Conservation (phyloP, 2,888 invertebrate species). For the Celastrina argiolus region DNA sequence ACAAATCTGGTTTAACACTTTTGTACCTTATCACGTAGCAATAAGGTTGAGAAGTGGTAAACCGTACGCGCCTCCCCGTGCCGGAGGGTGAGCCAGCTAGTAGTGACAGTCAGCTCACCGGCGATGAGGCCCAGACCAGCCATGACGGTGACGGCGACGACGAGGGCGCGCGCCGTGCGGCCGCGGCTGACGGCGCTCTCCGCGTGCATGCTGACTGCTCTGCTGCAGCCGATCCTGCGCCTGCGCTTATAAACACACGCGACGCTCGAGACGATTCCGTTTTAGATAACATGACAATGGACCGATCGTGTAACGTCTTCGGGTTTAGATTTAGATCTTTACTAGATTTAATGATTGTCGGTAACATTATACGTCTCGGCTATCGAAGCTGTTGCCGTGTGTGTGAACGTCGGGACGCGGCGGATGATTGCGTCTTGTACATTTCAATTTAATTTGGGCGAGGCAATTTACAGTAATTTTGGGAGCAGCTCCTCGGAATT, state of each 20-base stretch:
- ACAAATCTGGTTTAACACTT: too few species aligned
- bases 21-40: too few species aligned
- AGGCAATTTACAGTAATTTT: not conserved
- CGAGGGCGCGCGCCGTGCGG: slow-evolving; percentile 38
- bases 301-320: not conserved
- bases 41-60: too few species aligned
- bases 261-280: not conserved
- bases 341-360: not conserved
- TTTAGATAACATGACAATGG: not conserved
- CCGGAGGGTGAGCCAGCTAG: not conserved
- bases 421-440: not conserved
- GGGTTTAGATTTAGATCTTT: not conserved
- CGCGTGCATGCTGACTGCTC: slow-evolving; percentile 10
- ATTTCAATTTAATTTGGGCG: not conserved
- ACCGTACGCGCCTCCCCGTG: not conserved
- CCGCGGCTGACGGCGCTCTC: slow-evolving; percentile 4
- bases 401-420: not conserved
- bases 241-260: not conserved
- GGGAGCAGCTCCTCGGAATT: not conserved
- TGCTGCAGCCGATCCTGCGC: not conserved
- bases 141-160: slow-evolving; percentile 43
- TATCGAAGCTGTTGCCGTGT: not conserved
- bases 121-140: slow-evolving; percentile 46
- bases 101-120: slow-evolving; percentile 41
- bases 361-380: not conserved